These are phyloP conservation scores for Drosophila ironensis DNA, from an alignment of 1,140 invertebrate genomes.

Conservation along the genomic window DNA sequence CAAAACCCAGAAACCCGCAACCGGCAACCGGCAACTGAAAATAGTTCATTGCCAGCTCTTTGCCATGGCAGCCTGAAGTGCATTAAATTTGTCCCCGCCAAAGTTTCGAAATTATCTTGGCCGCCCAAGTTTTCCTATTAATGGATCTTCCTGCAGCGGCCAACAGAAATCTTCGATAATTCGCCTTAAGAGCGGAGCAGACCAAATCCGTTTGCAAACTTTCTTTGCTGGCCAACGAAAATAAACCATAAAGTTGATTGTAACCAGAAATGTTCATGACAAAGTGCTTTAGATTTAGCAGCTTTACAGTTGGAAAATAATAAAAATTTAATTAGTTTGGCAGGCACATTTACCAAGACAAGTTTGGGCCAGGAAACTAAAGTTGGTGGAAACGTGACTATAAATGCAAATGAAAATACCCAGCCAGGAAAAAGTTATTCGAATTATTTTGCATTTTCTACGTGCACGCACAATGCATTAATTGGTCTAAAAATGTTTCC, in stretches of 20 bases:
- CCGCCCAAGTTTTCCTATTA: slow-evolving; percentile 43
- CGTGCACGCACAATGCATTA: slow-evolving; percentile 12
- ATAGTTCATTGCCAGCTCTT: slow-evolving; percentile 50
- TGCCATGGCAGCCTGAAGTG: slow-evolving; percentile 37
- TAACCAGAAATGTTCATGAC: too few relatives aligned
- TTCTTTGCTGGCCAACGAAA: slow-evolving; percentile 15
- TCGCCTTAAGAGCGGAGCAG: slow-evolving; percentile 18
- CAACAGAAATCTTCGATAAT: slow-evolving; percentile 21
- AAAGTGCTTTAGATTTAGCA: too few relatives aligned
- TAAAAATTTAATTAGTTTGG: neutral
- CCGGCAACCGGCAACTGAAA: slow-evolving; percentile 14
- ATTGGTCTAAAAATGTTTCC: neutral
- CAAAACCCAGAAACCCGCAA: slow-evolving; percentile 14
- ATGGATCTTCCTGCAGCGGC: neutral
- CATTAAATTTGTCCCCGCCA: slow-evolving; percentile 50
- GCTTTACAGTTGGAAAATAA: neutral
- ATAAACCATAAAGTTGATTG: slow-evolving; percentile 10
- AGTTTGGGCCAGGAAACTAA: neutral
- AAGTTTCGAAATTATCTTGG: slow-evolving; percentile 50
- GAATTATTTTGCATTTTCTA: slow-evolving; percentile 5
- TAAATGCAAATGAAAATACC: slow-evolving; percentile 7
- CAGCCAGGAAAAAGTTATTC: slow-evolving; percentile 1
- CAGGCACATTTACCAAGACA: too few relatives aligned
- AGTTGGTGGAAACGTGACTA: slow-evolving; percentile 1
- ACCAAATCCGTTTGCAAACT: slow-evolving; percentile 21